These are phyloP conservation scores for Pentalonia nigronervosa DNA, from an alignment of 1,140 invertebrate genomes.

Conservation along the genomic window DNA sequence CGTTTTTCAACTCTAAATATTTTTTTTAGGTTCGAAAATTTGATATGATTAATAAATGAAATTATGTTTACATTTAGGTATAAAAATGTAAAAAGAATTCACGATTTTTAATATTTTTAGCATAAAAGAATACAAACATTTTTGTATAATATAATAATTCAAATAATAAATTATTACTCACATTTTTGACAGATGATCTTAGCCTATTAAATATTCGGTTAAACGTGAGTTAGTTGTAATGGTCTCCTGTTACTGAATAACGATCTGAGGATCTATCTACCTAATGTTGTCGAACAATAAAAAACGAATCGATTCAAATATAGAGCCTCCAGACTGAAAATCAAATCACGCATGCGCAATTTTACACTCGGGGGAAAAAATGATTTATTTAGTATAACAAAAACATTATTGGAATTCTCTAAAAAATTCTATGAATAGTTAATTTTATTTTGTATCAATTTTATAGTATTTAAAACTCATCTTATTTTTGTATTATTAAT, in stretches of 20 bases:
- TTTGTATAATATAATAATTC: neutral
- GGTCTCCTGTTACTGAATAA: constrained; percentile 32
- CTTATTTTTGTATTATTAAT: neutral
- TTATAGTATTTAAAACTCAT: neutral
- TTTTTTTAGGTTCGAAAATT: neutral
- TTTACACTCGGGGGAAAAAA: constrained; percentile 21
- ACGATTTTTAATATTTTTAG: neutral
- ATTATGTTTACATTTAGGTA: neutral
- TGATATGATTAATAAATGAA: neutral
- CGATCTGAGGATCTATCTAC: constrained; percentile 40
- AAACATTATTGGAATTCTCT: constrained; percentile 16
- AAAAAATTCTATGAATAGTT: neutral
- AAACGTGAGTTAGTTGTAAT: constrained; percentile 6
- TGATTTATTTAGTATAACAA: constrained; percentile 6
- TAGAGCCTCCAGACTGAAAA: constrained; percentile 40
- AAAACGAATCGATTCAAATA: constrained; percentile 54
- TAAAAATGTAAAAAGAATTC: neutral
- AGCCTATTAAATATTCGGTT: constrained; percentile 6
- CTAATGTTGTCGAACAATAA: constrained; percentile 51
- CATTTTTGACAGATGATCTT: neutral
- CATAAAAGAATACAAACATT: neutral
- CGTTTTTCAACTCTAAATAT: neutral
- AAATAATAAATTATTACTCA: constrained; percentile 24
- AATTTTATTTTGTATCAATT: neutral
- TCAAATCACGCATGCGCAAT: constrained; percentile 54